Conservation (phyloP, 2,113 vertebrate genomes). For the Burhinus oedicnemus region DNA sequence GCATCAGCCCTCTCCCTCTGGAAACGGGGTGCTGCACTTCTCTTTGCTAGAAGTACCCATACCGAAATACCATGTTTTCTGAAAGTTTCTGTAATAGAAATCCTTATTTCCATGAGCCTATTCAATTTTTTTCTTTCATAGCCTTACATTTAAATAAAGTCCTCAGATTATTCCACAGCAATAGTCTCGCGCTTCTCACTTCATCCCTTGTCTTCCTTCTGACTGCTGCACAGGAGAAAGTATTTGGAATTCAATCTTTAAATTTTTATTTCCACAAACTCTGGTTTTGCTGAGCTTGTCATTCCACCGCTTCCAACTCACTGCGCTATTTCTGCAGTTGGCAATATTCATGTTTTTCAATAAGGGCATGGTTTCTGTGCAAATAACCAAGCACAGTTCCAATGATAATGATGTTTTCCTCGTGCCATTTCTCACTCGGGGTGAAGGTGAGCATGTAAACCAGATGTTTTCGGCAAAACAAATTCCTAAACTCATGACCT, state of each 20-base stretch:
- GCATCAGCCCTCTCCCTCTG: neutral
- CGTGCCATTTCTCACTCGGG: neutral
- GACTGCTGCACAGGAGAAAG: neutral
- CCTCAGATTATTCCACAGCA: neutral
- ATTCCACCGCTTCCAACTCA: neutral
- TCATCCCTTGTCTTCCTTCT: neutral
- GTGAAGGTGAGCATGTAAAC: neutral
- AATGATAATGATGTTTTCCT: neutral
- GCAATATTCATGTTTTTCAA: neutral
- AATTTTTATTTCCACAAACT: neutral
- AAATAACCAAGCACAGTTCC: neutral
- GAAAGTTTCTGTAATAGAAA: neutral
- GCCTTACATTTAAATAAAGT: neutral
- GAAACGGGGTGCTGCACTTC: neutral
- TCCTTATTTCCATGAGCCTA: accelerated
- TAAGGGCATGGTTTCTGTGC: neutral
- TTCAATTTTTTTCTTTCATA: neutral
- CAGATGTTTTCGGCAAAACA: neutral
- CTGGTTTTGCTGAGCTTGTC: neutral
- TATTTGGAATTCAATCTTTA: neutral
- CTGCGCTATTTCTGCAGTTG: neutral
- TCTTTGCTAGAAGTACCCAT: neutral
- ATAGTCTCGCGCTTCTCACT: neutral
- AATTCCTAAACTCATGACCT: neutral
- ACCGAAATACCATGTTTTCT: neutral